phyloP scores from a whole-genome alignment of 2,888 invertebrate species.

The Pheosia gnoma region DNA sequence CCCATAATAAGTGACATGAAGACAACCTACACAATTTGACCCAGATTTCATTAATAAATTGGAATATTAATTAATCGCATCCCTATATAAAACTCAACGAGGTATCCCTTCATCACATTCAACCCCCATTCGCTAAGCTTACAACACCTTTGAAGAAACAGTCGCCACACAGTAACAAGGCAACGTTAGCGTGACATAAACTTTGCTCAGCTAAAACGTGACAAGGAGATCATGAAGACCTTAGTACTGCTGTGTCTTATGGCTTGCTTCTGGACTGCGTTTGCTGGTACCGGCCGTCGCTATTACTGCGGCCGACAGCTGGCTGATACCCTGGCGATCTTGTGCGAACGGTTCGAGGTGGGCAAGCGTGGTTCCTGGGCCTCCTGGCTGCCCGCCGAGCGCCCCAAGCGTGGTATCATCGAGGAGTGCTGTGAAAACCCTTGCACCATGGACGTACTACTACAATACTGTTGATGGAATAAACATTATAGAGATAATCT shows the following conservation, averaged over 20 bases:
- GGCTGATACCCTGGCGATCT: conserved; percentile 21
- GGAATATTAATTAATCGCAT: background rate
- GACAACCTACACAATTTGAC: background rate
- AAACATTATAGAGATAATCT: background rate
- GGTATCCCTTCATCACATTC: background rate
- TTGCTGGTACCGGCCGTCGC: conserved; percentile 5
- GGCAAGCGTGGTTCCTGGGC: background rate
- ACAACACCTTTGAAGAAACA: no score
- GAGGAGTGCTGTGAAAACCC: conserved; percentile 49
- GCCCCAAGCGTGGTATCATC: conserved; percentile 28
- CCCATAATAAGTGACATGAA: background rate
- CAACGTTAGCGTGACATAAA: background rate
- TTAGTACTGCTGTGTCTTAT: background rate
- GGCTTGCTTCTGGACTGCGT: conserved; percentile 1
- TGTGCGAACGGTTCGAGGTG: conserved; percentile 17
- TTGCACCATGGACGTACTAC: conserved; percentile 39
- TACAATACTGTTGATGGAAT: conserved; percentile 31
- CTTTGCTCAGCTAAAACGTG: background rate
- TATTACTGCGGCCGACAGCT: conserved; percentile 32
- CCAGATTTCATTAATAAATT: background rate
- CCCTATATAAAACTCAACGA: background rate
- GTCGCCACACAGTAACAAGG: background rate
- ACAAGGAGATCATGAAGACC: background rate
- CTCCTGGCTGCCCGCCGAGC: conserved; percentile 22
- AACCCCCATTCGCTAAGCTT: background rate